Conservation (phyloP, 2,113 vertebrate species). For the Cololabis saira region DNA sequence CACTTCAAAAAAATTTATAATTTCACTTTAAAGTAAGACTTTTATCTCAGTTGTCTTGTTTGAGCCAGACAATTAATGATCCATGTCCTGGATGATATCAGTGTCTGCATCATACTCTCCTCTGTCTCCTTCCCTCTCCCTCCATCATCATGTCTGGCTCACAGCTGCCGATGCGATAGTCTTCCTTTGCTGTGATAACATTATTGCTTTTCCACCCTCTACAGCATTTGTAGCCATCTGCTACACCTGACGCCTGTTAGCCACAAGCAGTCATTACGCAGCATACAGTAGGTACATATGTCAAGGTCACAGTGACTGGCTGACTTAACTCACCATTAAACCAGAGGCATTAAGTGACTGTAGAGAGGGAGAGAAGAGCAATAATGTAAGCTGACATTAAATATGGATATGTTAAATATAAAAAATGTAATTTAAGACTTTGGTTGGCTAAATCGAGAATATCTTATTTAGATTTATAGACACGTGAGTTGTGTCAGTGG, state of each 20-base stretch:
- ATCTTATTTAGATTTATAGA: too few relatives aligned
- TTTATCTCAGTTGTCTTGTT: too few relatives aligned
- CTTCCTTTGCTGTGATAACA: conserved; percentile 15
- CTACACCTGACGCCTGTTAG: conserved; percentile 14
- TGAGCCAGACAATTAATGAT: conserved; percentile 5
- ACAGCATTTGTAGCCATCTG: conserved; percentile 25
- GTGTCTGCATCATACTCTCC: neutral
- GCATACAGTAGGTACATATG: neutral
- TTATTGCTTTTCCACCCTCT: conserved; percentile 7
- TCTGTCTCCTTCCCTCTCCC: neutral
- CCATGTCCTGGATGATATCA: neutral
- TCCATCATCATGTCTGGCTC: conserved; percentile 9
- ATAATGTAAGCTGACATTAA: too few relatives aligned
- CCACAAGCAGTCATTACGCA: conserved; percentile 15
- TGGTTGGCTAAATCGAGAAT: too few relatives aligned
- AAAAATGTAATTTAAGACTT: too few relatives aligned
- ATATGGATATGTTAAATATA: too few relatives aligned
- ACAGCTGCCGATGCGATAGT: neutral
- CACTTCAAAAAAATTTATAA: too few relatives aligned
- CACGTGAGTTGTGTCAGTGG: too few relatives aligned
- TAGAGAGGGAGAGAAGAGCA: too few relatives aligned
- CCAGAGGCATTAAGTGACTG: too few relatives aligned
- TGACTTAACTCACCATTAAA: neutral
- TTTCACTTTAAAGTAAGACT: too few relatives aligned
- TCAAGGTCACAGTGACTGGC: conserved; percentile 1